A percentile compares a stretch with the other conserved stretches of the same genome.
These are phyloP conservation scores for Falco cherrug DNA, from an alignment of 2,797 vertebrate species.

Conservation along the genomic window DNA sequence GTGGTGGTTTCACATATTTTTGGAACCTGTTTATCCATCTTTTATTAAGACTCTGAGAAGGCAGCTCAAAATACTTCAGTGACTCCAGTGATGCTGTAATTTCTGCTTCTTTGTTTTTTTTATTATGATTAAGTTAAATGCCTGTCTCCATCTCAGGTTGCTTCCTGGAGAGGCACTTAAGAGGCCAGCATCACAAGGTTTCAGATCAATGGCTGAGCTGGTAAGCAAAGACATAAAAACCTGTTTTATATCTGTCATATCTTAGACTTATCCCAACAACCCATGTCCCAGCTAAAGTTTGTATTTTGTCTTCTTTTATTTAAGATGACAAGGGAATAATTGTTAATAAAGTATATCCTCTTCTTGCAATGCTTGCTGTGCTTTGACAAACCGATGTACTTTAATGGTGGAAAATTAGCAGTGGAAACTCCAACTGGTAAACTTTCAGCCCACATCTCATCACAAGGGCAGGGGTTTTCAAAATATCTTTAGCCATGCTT, in stretches of 20 bases:
- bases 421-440: neutral
- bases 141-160: constrained; percentile 10
- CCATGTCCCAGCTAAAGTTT: neutral
- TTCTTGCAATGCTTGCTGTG: neutral
- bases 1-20: constrained; percentile 68
- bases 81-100: constrained; percentile 35
- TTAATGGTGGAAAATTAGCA: neutral
- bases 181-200: neutral
- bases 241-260: neutral
- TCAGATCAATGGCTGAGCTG: neutral
- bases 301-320: neutral
- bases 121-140: constrained; percentile 30
- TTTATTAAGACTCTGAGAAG: constrained; percentile 58
- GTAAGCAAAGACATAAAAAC: neutral
- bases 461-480: neutral
- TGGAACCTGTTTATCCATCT: constrained; percentile 67
- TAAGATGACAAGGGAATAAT: neutral
- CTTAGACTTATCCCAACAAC: neutral
- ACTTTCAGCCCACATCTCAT: neutral
- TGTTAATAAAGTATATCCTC: neutral
- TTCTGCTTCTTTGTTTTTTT: constrained; percentile 52
- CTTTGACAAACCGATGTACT: neutral
- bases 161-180: neutral
- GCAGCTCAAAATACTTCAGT: constrained; percentile 47
- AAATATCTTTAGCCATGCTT: neutral